phyloP scores from a whole-genome alignment of 2,888 invertebrate species.

The Blastobasis lacticolella region DNA sequence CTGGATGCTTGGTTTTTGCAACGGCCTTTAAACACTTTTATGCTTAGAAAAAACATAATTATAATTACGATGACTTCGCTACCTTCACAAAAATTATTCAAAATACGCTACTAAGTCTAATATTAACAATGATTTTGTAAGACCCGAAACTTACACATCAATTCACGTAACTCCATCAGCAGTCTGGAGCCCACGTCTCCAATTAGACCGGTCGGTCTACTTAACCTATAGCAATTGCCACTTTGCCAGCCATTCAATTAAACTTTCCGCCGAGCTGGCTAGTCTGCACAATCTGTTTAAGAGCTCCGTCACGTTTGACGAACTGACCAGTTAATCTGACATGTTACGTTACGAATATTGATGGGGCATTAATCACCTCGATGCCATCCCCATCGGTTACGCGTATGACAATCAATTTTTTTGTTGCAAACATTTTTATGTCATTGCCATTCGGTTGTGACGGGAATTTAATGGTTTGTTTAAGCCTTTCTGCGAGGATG shows the following conservation, averaged over 20 bases:
- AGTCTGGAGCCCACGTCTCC: no score
- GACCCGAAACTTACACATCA: no score
- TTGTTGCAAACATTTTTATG: slow-evolving; percentile 15
- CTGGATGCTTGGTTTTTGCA: no score
- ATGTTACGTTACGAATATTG: slow-evolving; percentile 47
- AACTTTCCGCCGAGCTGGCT: not conserved
- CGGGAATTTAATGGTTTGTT: slow-evolving; percentile 10
- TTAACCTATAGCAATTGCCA: not conserved
- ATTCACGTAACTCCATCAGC: no score
- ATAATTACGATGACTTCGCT: not conserved
- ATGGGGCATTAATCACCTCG: slow-evolving; percentile 45
- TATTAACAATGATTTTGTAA: no score
- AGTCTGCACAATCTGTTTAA: slow-evolving; percentile 13
- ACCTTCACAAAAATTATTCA: no score
- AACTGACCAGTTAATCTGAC: slow-evolving; percentile 40
- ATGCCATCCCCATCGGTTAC: slow-evolving; percentile 19
- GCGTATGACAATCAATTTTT: slow-evolving; percentile 12
- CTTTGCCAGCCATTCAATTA: not conserved
- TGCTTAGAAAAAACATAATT: not conserved
- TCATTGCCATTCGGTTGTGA: slow-evolving; percentile 20
- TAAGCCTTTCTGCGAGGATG: not conserved
- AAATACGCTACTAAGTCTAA: no score
- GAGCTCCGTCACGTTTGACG: slow-evolving; percentile 32
- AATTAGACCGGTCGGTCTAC: no score
- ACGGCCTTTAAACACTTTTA: not conserved